These are phyloP conservation scores for Megastigmus dorsalis DNA, from an alignment of 2,888 invertebrate genomes.

Conservation along the genomic window DNA sequence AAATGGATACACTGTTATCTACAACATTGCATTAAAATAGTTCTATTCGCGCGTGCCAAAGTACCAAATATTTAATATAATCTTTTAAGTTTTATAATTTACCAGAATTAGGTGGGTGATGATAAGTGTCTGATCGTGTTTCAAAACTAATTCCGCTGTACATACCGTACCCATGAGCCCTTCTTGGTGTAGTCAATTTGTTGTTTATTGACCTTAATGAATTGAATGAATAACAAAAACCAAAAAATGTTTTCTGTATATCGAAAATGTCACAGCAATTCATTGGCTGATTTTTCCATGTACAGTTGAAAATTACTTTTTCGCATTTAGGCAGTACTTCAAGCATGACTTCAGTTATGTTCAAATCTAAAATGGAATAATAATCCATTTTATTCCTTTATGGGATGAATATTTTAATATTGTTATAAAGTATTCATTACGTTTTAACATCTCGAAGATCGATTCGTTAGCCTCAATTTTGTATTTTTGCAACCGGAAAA, in stretches of 20 bases:
- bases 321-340: constrained; percentile 13
- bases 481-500: background rate
- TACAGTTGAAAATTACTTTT: constrained; percentile 9
- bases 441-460: background rate
- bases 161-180: background rate
- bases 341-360: constrained; percentile 14
- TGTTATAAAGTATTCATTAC: background rate
- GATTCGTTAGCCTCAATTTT: background rate
- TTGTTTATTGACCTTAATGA: constrained; percentile 3
- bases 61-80: no score
- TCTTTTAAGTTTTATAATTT: no score
- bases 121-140: no score
- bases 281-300: background rate
- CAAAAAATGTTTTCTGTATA: constrained; percentile 30
- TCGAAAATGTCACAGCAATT: constrained; percentile 42
- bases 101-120: no score
- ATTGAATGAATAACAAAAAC: constrained; percentile 45
- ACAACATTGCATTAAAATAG: no score
- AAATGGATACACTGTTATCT: background rate
- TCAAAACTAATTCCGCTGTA: background rate
- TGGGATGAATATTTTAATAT: background rate
- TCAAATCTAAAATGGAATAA: constrained; percentile 17
- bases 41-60: no score
- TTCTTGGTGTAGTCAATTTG: background rate
- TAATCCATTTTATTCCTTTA: background rate